A percentile compares a stretch with the other conserved stretches of the same genome.
Conservation (phyloP, 2,797 vertebrate species). For the Monodelphis domestica region DNA sequence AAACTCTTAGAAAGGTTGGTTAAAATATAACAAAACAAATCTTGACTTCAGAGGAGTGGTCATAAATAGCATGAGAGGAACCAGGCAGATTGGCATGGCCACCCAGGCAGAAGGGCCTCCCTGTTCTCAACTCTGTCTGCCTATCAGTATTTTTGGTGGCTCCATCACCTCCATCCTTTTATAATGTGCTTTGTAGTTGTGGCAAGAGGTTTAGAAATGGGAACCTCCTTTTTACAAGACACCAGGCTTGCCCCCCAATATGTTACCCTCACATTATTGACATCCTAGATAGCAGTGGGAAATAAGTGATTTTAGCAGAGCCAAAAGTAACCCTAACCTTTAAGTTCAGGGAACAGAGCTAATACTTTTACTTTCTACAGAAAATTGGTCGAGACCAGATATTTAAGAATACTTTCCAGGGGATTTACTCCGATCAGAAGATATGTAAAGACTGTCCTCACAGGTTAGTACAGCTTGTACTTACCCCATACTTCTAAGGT, state of each 20-base stretch:
- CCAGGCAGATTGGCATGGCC: not conserved
- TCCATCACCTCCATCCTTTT: not conserved
- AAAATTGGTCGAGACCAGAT: constrained; percentile 99
- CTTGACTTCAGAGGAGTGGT: not conserved
- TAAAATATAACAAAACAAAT: not conserved
- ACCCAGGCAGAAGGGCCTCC: not conserved
- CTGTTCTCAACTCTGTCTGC: not conserved
- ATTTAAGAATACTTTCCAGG: constrained; percentile 99
- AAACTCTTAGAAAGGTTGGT: not conserved
- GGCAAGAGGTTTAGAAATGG: not conserved
- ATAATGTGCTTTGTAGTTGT: not conserved
- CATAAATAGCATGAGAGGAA: not conserved
- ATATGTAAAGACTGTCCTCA: constrained; percentile 99
- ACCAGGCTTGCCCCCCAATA: not conserved
- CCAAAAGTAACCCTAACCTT: not conserved
- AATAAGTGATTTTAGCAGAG: not conserved
- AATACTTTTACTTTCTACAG: constrained; percentile 84
- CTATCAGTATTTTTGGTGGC: too few species aligned
- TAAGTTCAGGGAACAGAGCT: constrained; percentile 7
- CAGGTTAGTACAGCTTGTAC: constrained; percentile 86
- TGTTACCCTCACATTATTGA: not conserved
- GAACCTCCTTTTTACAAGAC: too few species aligned
- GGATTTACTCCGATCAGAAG: constrained; percentile 99
- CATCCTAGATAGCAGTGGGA: constrained; percentile 4
- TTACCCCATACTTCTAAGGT: not conserved